Base-by-base conservation (phyloP, 2,888 invertebrate species). In the Chorisops tibialis region DNA sequence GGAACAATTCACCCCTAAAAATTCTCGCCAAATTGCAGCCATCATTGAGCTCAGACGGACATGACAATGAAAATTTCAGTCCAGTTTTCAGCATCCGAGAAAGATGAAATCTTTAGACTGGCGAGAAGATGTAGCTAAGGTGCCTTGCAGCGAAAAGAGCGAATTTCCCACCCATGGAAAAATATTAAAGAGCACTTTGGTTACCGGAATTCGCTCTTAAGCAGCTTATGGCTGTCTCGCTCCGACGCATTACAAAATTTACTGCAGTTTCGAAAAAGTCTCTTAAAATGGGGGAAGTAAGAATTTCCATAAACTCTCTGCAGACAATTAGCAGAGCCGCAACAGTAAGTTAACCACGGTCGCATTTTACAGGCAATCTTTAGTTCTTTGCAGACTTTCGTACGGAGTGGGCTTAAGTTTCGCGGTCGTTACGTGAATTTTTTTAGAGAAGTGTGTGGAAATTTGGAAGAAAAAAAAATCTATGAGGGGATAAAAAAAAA, bases 311-410 rank as follows among this genome's bases (percentile, higher is more conserved):
- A 54, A 43, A 41, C 14, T 22, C 56, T 43, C 45, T 22, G 43
- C 56, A 56, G 56, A 56, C 30, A 43, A 35, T 45, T 30, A 45
- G 30, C 56, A 56, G 56, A 56, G 30, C 35, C 56, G 56, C 56
- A 56, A 39, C 56, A 56, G 45, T 14, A n/a, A 45, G 43, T 45
- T 35, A 14, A 11, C 43, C 43, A 56, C 30, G 18, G 56, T 14
- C 35, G 16, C 45, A 7, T n/a, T 22, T 35, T 43, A 21, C 30
- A 18, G 43, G 18, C 43, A 18, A 24, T 16, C 35, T 56, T 56
- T 56, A 56, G 56, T 56, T 56, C 56, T 39, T 56, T 56, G 56
- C 56, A 56, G 56, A 56, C 56, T 35, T 38, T 56, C 30, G 56
- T 43, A 19, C 56, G 35, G 30, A 30, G 56, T 30, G 45, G 56